Evolutionary conservation across 2,888 invertebrate species (phyloP).

Genomic region (Terebella lapidaria): DNA sequence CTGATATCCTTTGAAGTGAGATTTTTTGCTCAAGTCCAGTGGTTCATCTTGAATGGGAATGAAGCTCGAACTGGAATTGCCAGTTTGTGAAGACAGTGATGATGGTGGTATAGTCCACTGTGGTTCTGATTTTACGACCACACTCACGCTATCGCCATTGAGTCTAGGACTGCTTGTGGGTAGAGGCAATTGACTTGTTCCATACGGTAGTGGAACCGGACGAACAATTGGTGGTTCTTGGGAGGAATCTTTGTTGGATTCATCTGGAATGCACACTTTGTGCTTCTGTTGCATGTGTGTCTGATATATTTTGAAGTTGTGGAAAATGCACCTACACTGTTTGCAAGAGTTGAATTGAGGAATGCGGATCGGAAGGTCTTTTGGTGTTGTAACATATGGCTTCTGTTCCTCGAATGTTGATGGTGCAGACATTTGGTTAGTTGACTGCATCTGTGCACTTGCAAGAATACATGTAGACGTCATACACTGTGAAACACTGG

Average conservation of each 20-base stretch:
- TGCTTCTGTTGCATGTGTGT: conserved; percentile 19
- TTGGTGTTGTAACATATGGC: background rate
- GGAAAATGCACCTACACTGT: conserved; percentile 16
- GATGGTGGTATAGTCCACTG: background rate
- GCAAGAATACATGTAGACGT: background rate
- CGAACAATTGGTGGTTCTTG: background rate
- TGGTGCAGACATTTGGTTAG: background rate
- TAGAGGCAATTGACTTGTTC: background rate
- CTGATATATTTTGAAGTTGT: conserved; percentile 7
- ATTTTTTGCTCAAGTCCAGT: background rate
- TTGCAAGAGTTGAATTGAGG: conserved; percentile 15
- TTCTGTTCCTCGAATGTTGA: background rate
- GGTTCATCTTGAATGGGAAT: background rate
- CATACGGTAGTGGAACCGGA: background rate
- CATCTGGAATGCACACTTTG: background rate
- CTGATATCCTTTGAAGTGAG: background rate
- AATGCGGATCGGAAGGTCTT: conserved; percentile 2
- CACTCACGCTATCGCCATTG: background rate
- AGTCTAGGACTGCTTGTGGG: too few species aligned
- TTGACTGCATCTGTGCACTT: background rate
- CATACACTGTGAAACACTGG: background rate
- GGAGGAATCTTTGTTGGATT: background rate
- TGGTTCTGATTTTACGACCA: background rate
- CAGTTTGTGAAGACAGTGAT: background rate
- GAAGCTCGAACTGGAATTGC: background rate